A percentile compares a stretch with the other conserved stretches of the same genome.
phyloP scores from a whole-genome alignment of 64 coral and sea anemone species.

The Exaiptasia diaphana region DNA sequence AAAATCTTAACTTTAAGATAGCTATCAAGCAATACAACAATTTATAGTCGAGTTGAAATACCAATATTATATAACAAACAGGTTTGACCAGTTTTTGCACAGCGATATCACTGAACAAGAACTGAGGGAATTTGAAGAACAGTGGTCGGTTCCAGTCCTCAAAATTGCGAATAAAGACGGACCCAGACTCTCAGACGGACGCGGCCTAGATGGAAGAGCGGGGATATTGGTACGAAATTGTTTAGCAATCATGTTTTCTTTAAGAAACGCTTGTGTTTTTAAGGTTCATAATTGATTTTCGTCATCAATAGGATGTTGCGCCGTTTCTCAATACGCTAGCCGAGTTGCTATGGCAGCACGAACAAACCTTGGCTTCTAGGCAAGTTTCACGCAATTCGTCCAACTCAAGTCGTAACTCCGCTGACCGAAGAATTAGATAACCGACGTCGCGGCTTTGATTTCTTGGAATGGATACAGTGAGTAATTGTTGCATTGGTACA shows the following conservation, averaged over 20 bases:
- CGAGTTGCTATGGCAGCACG: slow-evolving; percentile 83
- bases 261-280: not conserved
- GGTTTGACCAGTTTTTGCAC: slow-evolving; percentile 88
- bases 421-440: slow-evolving; percentile 15
- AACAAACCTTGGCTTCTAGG: slow-evolving; percentile 20
- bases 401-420: slow-evolving; percentile 49
- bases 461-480: too few relatives aligned
- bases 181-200: slow-evolving; percentile 68
- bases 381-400: slow-evolving; percentile 63
- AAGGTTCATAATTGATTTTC: not conserved
- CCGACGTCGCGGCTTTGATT: too few relatives aligned
- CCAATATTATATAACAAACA: not conserved
- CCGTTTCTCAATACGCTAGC: slow-evolving; percentile 78
- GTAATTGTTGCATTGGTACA: too few relatives aligned
- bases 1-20: not conserved
- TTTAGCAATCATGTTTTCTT: too few relatives aligned
- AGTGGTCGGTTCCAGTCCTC: slow-evolving; percentile 75
- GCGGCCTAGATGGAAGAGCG: slow-evolving; percentile 79
- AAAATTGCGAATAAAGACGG: slow-evolving; percentile 90
- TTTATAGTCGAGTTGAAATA: not conserved
- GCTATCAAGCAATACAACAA: not conserved
- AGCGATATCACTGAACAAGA: slow-evolving; percentile 94
- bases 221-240: slow-evolving; percentile 59
- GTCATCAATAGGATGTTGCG: slow-evolving; percentile 73
- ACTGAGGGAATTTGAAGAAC: slow-evolving; percentile 88